Percentiles rank a stretch among this genome's conserved stretches.
These are phyloP conservation scores for Thymelicus lineola DNA, from an alignment of 2,888 invertebrate species.

Conservation along the genomic window DNA sequence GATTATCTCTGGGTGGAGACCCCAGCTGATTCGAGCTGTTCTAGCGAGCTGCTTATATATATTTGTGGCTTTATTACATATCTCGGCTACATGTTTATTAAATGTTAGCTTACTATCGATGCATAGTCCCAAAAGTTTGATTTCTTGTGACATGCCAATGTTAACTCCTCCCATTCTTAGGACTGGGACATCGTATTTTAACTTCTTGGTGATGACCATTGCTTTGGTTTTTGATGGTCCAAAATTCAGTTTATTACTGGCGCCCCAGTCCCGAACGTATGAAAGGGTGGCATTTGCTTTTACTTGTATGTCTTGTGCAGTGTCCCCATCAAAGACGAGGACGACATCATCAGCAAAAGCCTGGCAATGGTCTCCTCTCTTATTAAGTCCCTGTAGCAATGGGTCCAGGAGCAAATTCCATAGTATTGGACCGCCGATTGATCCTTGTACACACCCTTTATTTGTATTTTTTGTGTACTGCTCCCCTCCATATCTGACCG, in stretches of 20 bases:
- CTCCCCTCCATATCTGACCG: neutral
- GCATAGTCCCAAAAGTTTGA: neutral
- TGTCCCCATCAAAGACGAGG: too few relatives aligned
- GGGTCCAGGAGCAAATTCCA: constrained; percentile 16
- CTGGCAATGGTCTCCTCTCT: neutral
- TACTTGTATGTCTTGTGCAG: too few relatives aligned
- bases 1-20: too few relatives aligned
- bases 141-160: too few relatives aligned
- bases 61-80: neutral
- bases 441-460: constrained; percentile 9
- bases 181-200: too few relatives aligned
- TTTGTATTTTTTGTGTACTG: neutral
- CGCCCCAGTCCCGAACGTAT: neutral
- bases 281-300: neutral
- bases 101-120: neutral
- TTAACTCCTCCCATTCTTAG: too few relatives aligned
- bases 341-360: neutral
- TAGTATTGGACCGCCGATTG: neutral
- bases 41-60: neutral
- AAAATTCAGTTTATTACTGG: too few relatives aligned
- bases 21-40: neutral
- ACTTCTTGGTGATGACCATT: too few relatives aligned
- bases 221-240: too few relatives aligned
- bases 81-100: neutral
- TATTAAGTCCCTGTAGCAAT: neutral